Base-by-base conservation (phyloP, 2,888 invertebrate genomes). In the Erebia aethiops region DNA sequence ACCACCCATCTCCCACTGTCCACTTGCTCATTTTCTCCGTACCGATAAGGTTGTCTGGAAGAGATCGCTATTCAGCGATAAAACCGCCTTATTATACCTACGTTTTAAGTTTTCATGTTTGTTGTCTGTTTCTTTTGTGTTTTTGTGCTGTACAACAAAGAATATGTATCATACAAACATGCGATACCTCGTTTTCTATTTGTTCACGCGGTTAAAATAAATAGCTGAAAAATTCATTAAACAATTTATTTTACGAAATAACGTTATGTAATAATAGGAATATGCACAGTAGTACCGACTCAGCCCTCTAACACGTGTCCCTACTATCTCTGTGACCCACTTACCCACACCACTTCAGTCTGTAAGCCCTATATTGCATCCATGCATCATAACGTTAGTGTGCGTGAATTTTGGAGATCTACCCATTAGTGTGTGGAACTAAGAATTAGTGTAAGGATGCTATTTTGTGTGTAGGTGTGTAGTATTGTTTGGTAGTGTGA, bases 251-350 rank as follows among this genome's bases (percentile, higher is more conserved):
- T 46, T 11, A 49, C n/a, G 16, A 5, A 49, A 70, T 73, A 66
- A 43, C n/a, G 49, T 74, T 75, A 76, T 73, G 66, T 77, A 76
- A 75, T 71, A 69, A 75, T 72, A 76, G 67, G 65, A 63, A 57
- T 75, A 63, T 68, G 79, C 75, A 82, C 91, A 84, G 76, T 70
- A 88, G 87, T 76, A 91, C 89, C 89, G 82, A 82, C 70, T 87
- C 86, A 80, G 90, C 91, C 91, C 91, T 91, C 87, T 80, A 84
- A 91, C 92, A 92, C 92, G 92, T 92, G 92, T 91, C 87, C 83
- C 87, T 83, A 86, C 88, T 92, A 92, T 92, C 92, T 91, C 84
- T 89, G 84, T 92, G 92, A 90, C 92, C 92, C 84, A 92, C 84
- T 92, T 92, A 89, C 92, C 66, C 89, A 85, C 89, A 90, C 89